These are phyloP conservation scores for Conomelus anceps DNA, from an alignment of 2,888 invertebrate species.

Conservation along the genomic window DNA sequence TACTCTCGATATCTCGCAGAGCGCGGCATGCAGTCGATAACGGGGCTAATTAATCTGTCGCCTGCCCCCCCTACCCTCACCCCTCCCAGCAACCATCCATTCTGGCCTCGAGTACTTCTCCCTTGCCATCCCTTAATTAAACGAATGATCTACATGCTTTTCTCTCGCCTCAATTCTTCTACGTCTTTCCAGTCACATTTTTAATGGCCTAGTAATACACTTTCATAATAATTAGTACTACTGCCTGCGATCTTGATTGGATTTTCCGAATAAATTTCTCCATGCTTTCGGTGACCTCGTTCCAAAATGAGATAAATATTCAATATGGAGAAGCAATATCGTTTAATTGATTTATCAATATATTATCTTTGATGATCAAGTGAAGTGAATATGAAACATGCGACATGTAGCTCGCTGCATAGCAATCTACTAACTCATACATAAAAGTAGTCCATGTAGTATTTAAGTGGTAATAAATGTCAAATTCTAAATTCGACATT, in stretches of 20 bases:
- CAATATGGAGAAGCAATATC: not conserved
- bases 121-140: not conserved
- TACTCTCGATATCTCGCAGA: slow-evolving; percentile 6
- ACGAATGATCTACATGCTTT: not conserved
- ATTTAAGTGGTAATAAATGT: no score
- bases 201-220: not conserved
- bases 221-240: not conserved
- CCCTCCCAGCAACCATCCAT: not conserved
- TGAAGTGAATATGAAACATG: not conserved
- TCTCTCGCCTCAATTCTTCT: not conserved
- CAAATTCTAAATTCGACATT: no score
- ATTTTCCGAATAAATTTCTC: not conserved
- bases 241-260: not conserved
- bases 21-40: slow-evolving; percentile 11
- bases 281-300: no score
- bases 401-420: not conserved
- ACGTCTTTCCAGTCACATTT: not conserved
- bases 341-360: not conserved
- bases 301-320: not conserved
- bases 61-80: not conserved
- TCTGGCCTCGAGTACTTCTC: not conserved
- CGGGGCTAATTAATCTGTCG: slow-evolving; percentile 10
- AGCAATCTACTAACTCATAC: no score
- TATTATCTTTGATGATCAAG: not conserved
- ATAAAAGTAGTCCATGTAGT: no score